Evolutionary conservation across 2,888 invertebrate species (phyloP).

Genomic region (Tachina fera): DNA sequence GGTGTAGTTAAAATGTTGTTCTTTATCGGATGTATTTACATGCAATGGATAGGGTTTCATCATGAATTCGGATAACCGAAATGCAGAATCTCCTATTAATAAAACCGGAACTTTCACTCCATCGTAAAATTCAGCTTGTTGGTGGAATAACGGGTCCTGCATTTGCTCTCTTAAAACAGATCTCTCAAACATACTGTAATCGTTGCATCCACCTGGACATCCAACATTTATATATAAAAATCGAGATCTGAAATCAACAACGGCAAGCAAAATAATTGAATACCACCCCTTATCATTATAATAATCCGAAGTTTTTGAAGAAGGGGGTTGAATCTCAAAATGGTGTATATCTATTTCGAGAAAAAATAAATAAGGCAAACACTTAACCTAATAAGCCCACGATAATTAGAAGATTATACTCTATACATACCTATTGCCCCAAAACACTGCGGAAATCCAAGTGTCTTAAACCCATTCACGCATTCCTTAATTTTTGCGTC

Average conservation of each 20-base stretch:
- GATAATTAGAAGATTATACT: background rate
- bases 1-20: no score
- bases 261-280: background rate
- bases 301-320: background rate
- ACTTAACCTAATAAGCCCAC: background rate
- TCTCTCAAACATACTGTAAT: background rate
- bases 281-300: slow-evolving; percentile 49
- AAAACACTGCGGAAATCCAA: slow-evolving; percentile 55
- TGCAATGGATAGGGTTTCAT: background rate
- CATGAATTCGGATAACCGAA: background rate
- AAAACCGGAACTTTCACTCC: slow-evolving; percentile 8
- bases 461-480: slow-evolving; percentile 39
- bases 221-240: slow-evolving; percentile 37
- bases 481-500: slow-evolving; percentile 29
- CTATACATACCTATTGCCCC: slow-evolving; percentile 36
- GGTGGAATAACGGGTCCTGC: background rate
- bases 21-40: no score
- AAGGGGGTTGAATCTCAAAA: slow-evolving; percentile 38
- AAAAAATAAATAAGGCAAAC: background rate
- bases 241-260: background rate
- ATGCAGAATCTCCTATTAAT: slow-evolving; percentile 2
- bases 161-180: background rate
- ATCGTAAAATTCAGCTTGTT: background rate
- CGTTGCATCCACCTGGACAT: slow-evolving; percentile 15
- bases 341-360: slow-evolving; percentile 48